These are phyloP conservation scores for Myotis myotis DNA, from an alignment of 2,797 vertebrate genomes.

Conservation along the genomic window DNA sequence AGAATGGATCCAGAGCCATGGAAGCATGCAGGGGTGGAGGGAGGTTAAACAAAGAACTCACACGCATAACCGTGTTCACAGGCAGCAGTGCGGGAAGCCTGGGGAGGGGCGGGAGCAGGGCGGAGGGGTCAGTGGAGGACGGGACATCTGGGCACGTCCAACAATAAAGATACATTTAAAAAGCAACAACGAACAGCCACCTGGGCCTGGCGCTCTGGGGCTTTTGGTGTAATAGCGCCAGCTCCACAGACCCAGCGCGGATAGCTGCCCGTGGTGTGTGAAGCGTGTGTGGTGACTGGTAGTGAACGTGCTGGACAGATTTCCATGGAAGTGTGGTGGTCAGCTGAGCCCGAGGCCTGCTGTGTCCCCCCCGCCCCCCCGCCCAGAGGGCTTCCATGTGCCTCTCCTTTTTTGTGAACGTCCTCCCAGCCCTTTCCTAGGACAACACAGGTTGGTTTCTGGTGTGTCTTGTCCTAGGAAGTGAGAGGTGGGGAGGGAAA, in stretches of 20 bases:
- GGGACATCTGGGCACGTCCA: no score
- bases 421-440: conserved; percentile 41
- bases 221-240: background rate
- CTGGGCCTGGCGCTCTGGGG: background rate
- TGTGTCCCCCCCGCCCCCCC: no score
- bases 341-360: no score
- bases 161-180: no score
- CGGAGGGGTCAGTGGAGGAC: no score
- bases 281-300: background rate
- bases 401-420: conserved; percentile 14
- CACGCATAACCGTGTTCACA: no score
- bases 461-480: background rate
- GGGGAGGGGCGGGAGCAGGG: no score
- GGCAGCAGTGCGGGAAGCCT: no score
- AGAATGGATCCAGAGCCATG: no score
- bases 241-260: background rate
- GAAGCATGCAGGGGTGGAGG: no score
- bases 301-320: background rate
- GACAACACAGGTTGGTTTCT: conserved; percentile 50
- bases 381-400: no score
- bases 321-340: background rate
- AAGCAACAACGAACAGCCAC: background rate
- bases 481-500: background rate
- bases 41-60: no score
- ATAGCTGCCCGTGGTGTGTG: background rate